Evolutionary conservation across 2,888 invertebrate species (phyloP).

Genomic region (Tetranychus piercei): DNA sequence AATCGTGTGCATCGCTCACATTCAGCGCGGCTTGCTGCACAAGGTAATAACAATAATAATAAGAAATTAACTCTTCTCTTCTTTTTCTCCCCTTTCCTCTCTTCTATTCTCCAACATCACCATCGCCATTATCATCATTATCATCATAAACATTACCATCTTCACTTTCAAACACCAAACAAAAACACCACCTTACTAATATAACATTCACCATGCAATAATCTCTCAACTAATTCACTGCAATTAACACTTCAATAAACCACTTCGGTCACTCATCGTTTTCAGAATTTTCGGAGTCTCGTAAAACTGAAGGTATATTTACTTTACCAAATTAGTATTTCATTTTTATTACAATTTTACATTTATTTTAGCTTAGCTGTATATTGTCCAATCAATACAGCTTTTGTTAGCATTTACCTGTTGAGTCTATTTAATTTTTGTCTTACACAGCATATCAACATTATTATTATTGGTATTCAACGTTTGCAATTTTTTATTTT

Average conservation of each 20-base stretch:
- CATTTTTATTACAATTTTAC: background rate
- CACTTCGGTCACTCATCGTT: background rate
- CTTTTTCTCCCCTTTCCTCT: slow-evolving; percentile 13
- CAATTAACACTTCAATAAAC: background rate
- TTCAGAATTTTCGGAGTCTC: slow-evolving; percentile 19
- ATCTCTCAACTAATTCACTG: background rate
- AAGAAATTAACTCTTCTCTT: slow-evolving; percentile 20
- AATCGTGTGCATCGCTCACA: slow-evolving; percentile 33
- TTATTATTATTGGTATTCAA: background rate
- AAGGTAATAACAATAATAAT: slow-evolving; percentile 28
- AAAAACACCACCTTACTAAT: too few species aligned
- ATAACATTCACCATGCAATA: background rate
- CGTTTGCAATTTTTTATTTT: background rate
- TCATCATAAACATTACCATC: slow-evolving; percentile 4
- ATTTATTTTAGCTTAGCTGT: too few species aligned
- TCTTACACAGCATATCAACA: background rate
- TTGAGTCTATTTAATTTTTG: background rate
- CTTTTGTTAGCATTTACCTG: background rate
- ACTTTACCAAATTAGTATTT: background rate
- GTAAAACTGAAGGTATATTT: slow-evolving; percentile 21
- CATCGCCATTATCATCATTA: background rate
- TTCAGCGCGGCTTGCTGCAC: slow-evolving; percentile 33
- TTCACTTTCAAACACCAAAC: background rate
- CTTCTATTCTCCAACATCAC: slow-evolving; percentile 10
- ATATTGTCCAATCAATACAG: background rate